phyloP scores from a whole-genome alignment of 2,797 vertebrate species.

The Chelon auratus region DNA sequence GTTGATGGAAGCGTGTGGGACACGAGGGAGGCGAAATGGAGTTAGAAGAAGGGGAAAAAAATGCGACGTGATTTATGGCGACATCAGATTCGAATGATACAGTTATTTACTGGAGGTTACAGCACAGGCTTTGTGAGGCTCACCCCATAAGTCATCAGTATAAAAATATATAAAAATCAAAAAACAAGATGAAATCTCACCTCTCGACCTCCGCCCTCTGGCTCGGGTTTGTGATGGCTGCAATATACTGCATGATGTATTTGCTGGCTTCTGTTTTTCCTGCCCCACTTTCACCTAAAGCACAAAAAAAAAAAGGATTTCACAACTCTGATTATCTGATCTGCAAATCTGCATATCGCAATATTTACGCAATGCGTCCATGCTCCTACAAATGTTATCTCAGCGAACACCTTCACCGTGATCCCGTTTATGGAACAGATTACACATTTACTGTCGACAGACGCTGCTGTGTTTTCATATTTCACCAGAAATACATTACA shows the following conservation, averaged over 20 bases:
- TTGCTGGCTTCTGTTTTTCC: conserved; percentile 97
- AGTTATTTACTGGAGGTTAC: not conserved
- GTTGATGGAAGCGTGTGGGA: conserved; percentile 15
- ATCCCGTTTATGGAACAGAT: too few species aligned
- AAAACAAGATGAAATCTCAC: conserved; percentile 69
- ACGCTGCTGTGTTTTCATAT: too few species aligned
- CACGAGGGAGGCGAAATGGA: conserved; percentile 9
- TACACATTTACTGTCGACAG: too few species aligned
- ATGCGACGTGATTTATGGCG: conserved; percentile 15
- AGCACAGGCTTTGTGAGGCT: not conserved
- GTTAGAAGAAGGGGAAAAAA: not conserved
- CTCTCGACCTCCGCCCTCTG: conserved; percentile 92
- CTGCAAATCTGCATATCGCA: too few species aligned
- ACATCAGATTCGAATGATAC: conserved; percentile 15
- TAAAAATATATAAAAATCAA: too few species aligned
- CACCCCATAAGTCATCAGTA: not conserved
- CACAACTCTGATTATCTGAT: too few species aligned
- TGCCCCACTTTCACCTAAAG: conserved; percentile 92
- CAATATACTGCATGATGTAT: conserved; percentile 96
- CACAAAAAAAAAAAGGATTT: conserved; percentile 1
- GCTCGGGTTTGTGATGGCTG: conserved; percentile 93
- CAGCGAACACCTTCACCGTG: too few species aligned
- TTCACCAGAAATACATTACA: too few species aligned
- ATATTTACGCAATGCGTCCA: too few species aligned
- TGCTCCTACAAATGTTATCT: too few species aligned